Evolutionary conservation across 1,140 invertebrate genomes (phyloP).

Genomic region (Pseudomyrmex sp.): DNA sequence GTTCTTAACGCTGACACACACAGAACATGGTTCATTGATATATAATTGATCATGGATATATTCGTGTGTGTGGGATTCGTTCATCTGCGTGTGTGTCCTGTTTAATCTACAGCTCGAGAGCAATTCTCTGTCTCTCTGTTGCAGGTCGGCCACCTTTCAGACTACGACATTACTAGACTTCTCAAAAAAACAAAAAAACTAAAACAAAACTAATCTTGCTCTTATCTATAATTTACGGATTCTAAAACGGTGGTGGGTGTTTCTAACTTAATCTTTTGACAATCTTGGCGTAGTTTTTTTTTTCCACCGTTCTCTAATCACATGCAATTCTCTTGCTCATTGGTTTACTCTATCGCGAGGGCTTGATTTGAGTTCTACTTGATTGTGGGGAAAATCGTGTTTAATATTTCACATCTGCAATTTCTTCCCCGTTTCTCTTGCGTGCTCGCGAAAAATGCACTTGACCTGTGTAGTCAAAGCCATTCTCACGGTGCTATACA

Average conservation of each 20-base stretch:
- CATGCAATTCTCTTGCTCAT: conserved; percentile 10
- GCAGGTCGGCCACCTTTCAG: conserved; percentile 86
- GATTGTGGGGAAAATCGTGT: conserved; percentile 12
- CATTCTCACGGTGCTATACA: conserved; percentile 66
- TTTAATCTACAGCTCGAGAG: conserved; percentile 81
- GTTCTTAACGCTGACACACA: conserved; percentile 55
- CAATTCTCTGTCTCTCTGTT: conserved; percentile 85
- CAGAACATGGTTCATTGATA: conserved; percentile 27
- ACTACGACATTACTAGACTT: conserved; percentile 86
- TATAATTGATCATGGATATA: no score
- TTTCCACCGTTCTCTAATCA: conserved; percentile 17
- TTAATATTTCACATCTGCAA: conserved; percentile 44
- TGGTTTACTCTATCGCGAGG: conserved; percentile 59
- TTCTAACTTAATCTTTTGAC: conserved; percentile 70
- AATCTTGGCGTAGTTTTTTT: conserved; percentile 61
- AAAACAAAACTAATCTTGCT: conserved; percentile 76
- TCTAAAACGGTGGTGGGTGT: conserved; percentile 79
- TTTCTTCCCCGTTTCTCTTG: not conserved
- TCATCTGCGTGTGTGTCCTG: conserved; percentile 51
- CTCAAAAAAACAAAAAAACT: conserved; percentile 68
- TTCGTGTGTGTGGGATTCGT: conserved; percentile 3
- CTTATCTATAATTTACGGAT: conserved; percentile 78
- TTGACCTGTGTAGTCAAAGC: conserved; percentile 37
- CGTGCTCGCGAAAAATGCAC: conserved; percentile 9
- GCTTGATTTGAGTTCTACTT: conserved; percentile 39